Conservation (phyloP, 2,113 vertebrate species). For the Aegithalos caudatus region DNA sequence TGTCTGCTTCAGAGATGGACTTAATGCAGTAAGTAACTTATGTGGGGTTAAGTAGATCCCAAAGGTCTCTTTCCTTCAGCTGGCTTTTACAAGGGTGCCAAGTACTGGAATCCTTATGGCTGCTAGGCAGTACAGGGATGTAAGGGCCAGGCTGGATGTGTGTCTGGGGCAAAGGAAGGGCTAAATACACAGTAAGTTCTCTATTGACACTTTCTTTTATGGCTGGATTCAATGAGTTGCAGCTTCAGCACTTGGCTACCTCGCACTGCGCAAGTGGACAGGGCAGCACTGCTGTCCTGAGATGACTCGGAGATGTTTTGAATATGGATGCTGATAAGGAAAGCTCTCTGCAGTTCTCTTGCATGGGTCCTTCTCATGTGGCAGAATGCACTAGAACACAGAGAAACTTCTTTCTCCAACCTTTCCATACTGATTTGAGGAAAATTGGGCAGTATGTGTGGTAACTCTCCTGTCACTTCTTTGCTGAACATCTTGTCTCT, state of each 20-base stretch:
- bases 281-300: background rate
- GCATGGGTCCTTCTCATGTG: background rate
- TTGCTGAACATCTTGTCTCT: background rate
- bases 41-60: background rate
- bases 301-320: background rate
- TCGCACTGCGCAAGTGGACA: background rate
- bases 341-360: background rate
- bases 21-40: background rate
- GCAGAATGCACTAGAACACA: background rate
- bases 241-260: constrained; percentile 48
- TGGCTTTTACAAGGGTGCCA: background rate
- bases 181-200: background rate
- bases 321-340: background rate
- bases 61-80: background rate
- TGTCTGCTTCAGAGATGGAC: background rate
- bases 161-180: background rate
- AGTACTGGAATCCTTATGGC: background rate
- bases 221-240: background rate
- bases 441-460: background rate
- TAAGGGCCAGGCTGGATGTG: background rate
- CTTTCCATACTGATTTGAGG: background rate
- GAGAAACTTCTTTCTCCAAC: background rate
- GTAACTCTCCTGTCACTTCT: background rate
- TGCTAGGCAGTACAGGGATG: background rate
- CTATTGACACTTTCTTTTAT: background rate